Percentiles rank a stretch among this genome's conserved stretches.
These are phyloP conservation scores for Oncorhynchus keta DNA, from an alignment of 2,113 vertebrate genomes.

Conservation along the genomic window DNA sequence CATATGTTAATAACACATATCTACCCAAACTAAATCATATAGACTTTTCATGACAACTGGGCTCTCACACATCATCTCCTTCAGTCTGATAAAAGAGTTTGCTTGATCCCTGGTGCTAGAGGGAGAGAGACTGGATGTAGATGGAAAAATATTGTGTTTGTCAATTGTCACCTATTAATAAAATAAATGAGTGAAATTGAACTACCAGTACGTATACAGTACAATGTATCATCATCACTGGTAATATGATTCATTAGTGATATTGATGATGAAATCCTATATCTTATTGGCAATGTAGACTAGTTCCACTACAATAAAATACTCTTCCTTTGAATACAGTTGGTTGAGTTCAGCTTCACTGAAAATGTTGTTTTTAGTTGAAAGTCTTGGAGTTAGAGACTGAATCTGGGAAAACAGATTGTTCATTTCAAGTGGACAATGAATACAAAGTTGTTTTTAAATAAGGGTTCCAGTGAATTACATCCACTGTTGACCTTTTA, in stretches of 20 bases:
- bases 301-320: background rate
- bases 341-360: slow-evolving; percentile 53
- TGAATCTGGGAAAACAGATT: slow-evolving; percentile 52
- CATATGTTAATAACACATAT: no score
- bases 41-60: background rate
- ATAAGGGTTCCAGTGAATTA: background rate
- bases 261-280: background rate
- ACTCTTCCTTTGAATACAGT: no score
- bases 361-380: slow-evolving; percentile 30
- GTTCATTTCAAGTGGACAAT: slow-evolving; percentile 16
- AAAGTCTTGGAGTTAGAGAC: slow-evolving; percentile 63
- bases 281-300: background rate
- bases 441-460: background rate
- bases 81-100: slow-evolving; percentile 46
- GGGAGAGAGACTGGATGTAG: slow-evolving; percentile 68
- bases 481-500: slow-evolving; percentile 26
- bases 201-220: no score
- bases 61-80: slow-evolving; percentile 58
- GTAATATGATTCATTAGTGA: background rate
- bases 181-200: background rate
- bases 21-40: no score
- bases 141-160: slow-evolving; percentile 71
- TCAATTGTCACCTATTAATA: slow-evolving; percentile 58
- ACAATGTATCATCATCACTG: no score
- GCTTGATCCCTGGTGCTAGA: slow-evolving; percentile 61